Conservation (phyloP, 2,797 vertebrate genomes). For the Salarias fasciatus region DNA sequence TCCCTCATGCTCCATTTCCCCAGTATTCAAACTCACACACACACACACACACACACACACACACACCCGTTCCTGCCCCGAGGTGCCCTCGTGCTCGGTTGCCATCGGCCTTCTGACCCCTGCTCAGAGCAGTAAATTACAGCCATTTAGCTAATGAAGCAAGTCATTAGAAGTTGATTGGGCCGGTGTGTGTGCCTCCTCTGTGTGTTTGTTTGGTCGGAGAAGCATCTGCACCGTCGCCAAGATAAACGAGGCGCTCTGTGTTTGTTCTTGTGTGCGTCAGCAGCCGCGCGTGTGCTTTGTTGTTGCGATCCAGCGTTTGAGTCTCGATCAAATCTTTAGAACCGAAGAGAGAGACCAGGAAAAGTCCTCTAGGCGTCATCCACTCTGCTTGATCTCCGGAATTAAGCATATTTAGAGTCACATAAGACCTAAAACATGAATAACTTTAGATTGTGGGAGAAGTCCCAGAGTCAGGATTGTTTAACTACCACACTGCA, state of each 20-base stretch:
- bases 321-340: too few relatives aligned
- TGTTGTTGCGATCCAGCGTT: not conserved
- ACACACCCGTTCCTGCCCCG: conserved; percentile 24
- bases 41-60: conserved; percentile 14
- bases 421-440: too few relatives aligned
- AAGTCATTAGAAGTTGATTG: conserved; percentile 73
- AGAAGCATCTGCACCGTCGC: conserved; percentile 42
- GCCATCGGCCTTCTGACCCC: conserved; percentile 73
- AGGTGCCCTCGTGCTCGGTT: conserved; percentile 62
- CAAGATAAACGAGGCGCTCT: conserved; percentile 51
- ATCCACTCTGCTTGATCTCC: too few relatives aligned
- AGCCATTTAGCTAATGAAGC: conserved; percentile 80
- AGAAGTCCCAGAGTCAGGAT: too few relatives aligned
- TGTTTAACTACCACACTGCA: too few relatives aligned
- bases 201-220: conserved; percentile 68
- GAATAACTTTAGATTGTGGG: too few relatives aligned
- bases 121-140: conserved; percentile 70
- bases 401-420: too few relatives aligned
- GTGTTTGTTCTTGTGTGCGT: conserved; percentile 7
- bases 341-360: too few relatives aligned
- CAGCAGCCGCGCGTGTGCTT: too few relatives aligned
- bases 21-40: not conserved
- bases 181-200: conserved; percentile 25
- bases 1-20: too few relatives aligned
- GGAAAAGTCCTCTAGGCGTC: too few relatives aligned